Evolutionary conservation across 1,140 invertebrate genomes (phyloP), one percentile per base, ranked within the genome.

Genomic region (Bradysia coprophila): DNA sequence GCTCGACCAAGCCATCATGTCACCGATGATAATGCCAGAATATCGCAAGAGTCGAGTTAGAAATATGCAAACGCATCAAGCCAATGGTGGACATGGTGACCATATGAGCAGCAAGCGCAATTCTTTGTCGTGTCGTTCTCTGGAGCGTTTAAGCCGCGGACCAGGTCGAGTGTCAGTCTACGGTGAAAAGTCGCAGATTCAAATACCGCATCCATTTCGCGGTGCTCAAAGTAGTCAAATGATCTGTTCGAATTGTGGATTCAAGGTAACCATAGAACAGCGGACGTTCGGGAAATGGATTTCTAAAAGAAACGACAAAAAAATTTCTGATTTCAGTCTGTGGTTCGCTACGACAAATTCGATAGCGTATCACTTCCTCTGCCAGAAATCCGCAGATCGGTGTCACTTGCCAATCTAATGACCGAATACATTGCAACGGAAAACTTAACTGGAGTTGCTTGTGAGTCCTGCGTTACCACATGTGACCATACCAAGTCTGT

Each of bases 281-380:
- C n/a, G n/a, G n/a, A n/a, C n/a, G n/a, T n/a, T 45, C 18, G 44
- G 16, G 32, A 23, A 38, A 37, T 42, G 19, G 8, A 2, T 40
- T 37, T 40, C 20, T 19, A 21, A 23, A 38, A 46, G 21, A 42
- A 50, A 15, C 42, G 23, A 43, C 22, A 24, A n/a, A n/a, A n/a
- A n/a, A n/a, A 9, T 31, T 9, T 31, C 55, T 56, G 54, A 48
- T 64, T 67, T 40, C 60, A 84, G 73, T 81, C 81, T 49, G 75
- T 83, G 0, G 76, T 92, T 10, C 76, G 78, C 15, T 90, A 89
- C 56, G 88, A 93, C 55, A 85, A 85, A 54, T 87, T 91, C 53
- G 86, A 92, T 57, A 87, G 81, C 52, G 66, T 94, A 16, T 87
- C 86, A 0, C 59, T 94, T 18, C 70, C 70, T 39, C 55, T 88